Base-by-base conservation (phyloP, 2,888 invertebrate genomes). In the Brachypalpus laphriformis region DNA sequence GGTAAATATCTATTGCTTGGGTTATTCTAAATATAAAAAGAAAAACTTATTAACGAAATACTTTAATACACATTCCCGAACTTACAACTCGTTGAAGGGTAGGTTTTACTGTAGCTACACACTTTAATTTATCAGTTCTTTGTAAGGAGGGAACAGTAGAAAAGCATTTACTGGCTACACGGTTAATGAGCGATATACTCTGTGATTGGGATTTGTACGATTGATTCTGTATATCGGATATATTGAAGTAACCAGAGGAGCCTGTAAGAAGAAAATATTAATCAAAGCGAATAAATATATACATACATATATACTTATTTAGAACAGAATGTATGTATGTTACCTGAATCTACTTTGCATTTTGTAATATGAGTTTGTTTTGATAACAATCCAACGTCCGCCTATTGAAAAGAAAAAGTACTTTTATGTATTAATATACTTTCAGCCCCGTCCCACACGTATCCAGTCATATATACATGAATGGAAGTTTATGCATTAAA, bases 21-120 rank as follows among this genome's bases (percentile, higher is more conserved):
- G 3, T 65, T 65, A 25, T n/a, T 47, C 75, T 75, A 18, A n/a
- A n/a, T n/a, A n/a, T n/a, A n/a, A n/a, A 34, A 65, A 72, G 37
- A 9, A 51, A 9, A 28, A 18, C n/a, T 22, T 16, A 9, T 31
- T n/a, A 37, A 3, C 1, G 14, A n/a, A n/a, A 2, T 14, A 3
- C 7, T 20, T 22, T 8, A 25, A 8, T 22, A 14, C 11, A 37
- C n/a, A 5, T 28, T n/a, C n/a, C n/a, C n/a, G 7, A 51, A 40
- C 45, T 22, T 63, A 75, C 82, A 34, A 14, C 14, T 25, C 57
- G 37, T 14, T 82, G 82, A 1, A 82, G 70, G 6, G 76, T 82
- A 0, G 82, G 76, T 34, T 82, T 82, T 4, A 82, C 76, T 8
- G 82, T 82, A 4, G 82, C 82, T 9, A 82, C 76, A 0, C 71